Evolutionary conservation across 2,888 invertebrate species (phyloP).

Genomic region (Agapostemon virescens): DNA sequence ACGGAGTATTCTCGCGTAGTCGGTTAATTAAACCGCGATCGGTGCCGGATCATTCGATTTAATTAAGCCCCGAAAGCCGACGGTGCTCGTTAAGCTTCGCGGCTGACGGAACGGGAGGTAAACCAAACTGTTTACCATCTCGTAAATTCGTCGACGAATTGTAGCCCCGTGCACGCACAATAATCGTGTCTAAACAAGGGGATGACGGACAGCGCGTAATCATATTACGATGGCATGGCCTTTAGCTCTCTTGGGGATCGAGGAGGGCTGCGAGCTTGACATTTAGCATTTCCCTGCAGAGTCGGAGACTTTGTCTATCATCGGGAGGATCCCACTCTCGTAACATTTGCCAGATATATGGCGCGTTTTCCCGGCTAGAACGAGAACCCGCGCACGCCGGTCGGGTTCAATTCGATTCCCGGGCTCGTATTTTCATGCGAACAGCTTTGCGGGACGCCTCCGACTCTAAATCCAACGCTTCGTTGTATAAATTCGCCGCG

Average conservation of each 20-base stretch:
- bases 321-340: conserved; percentile 57
- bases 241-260: conserved; percentile 73
- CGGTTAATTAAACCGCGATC: conserved; percentile 35
- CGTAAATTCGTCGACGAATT: conserved; percentile 47
- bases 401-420: conserved; percentile 2
- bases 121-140: conserved; percentile 42
- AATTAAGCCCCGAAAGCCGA: conserved; percentile 20
- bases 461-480: neutral
- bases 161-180: conserved; percentile 30
- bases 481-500: neutral
- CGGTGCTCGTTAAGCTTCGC: conserved; percentile 15
- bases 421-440: neutral
- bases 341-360: conserved; percentile 59
- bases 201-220: conserved; percentile 73
- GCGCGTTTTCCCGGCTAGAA: conserved; percentile 10
- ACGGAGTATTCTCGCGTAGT: conserved; percentile 5
- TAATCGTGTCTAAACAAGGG: conserved; percentile 67
- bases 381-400: neutral
- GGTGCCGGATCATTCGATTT: conserved; percentile 30
- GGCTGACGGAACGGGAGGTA: neutral
- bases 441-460: neutral
- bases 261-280: conserved; percentile 75
- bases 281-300: conserved; percentile 77
- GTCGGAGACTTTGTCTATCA: conserved; percentile 60
- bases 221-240: conserved; percentile 77